phyloP scores from a whole-genome alignment of 1,140 invertebrate species.

The Drosophila ohnishii region DNA sequence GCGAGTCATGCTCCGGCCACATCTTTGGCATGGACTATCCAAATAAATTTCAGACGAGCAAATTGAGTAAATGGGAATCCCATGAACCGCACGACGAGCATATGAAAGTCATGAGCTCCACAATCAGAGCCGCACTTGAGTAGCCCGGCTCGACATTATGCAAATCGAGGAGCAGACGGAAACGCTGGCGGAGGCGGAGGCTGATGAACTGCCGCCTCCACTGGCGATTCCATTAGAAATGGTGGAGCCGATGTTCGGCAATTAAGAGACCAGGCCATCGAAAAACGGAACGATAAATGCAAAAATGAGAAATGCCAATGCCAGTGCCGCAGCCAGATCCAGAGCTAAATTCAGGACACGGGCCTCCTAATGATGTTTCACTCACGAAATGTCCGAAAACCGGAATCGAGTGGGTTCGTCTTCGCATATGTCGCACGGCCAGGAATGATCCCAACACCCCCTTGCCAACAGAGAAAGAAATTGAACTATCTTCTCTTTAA shows the following conservation, averaged over 20 bases:
- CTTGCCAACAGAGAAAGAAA: neutral
- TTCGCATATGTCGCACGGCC: constrained; percentile 28
- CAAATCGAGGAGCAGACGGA: constrained; percentile 17
- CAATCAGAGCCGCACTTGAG: constrained; percentile 40
- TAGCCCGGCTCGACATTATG: constrained; percentile 30
- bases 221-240: constrained; percentile 35
- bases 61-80: constrained; percentile 56
- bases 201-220: constrained; percentile 31
- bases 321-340: neutral
- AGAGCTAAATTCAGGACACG: constrained; percentile 3
- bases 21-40: constrained; percentile 42
- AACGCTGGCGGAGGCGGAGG: neutral
- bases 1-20: constrained; percentile 7
- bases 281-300: constrained; percentile 54
- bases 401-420: constrained; percentile 36
- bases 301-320: constrained; percentile 46
- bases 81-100: constrained; percentile 36
- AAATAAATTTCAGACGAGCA: constrained; percentile 65
- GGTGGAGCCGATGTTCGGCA: constrained; percentile 35
- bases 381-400: constrained; percentile 30
- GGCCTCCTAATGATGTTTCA: constrained; percentile 54
- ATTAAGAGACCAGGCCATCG: constrained; percentile 37
- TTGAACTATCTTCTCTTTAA: no score
- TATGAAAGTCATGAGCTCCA: constrained; percentile 52
- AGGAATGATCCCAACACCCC: constrained; percentile 10